Evolutionary conservation across 2,888 invertebrate genomes (phyloP), one percentile per base, ranked within the genome.

Genomic region (Priocnemis perturbator): DNA sequence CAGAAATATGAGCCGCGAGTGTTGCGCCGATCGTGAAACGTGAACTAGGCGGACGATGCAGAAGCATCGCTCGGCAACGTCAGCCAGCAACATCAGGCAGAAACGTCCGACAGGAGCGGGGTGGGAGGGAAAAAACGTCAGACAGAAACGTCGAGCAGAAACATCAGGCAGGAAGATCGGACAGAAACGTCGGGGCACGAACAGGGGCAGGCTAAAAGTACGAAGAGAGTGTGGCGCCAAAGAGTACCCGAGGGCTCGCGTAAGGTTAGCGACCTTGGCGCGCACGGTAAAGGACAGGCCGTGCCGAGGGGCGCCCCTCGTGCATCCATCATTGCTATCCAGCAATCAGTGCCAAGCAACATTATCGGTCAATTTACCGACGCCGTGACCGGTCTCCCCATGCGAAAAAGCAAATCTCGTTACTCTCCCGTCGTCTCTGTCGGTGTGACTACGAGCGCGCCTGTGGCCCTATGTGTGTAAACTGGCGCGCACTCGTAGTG

Each of bases 281-380:
- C 69, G 75, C 72, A 75, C 52, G 64, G 66, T 73, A 79, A 76
- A 76, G 76, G 77, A 77, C 78, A 71, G 73, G 66, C 71, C 58
- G 53, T 58, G 69, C 60, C 69, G 67, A 15, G 55, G 44, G 56
- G 56, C 7, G 17, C 17, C 44, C 58, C 19, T 20, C 37, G 58
- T 72, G 73, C 82, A 84, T 84, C 80, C 83, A 83, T 84, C 84
- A 84, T 81, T 81, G 75, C 78, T 81, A 81, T 84, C 84, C 83
- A 71, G 77, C 77, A 81, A 84, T 84, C 84, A 82, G 82, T 83
- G 80, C 76, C 80, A 75, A 69, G 76, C 73, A 73, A 76, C 75
- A 78, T 83, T 84, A 84, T 84, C 83, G 83, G 78, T 78, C 82
- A 79, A 83, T 83, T 84, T 74, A 83, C 74, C 69, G 78, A 74